Evolutionary conservation across 2,113 vertebrate genomes (phyloP), one percentile per base, ranked within the genome.

Genomic region (Erpornis zantholeuca): DNA sequence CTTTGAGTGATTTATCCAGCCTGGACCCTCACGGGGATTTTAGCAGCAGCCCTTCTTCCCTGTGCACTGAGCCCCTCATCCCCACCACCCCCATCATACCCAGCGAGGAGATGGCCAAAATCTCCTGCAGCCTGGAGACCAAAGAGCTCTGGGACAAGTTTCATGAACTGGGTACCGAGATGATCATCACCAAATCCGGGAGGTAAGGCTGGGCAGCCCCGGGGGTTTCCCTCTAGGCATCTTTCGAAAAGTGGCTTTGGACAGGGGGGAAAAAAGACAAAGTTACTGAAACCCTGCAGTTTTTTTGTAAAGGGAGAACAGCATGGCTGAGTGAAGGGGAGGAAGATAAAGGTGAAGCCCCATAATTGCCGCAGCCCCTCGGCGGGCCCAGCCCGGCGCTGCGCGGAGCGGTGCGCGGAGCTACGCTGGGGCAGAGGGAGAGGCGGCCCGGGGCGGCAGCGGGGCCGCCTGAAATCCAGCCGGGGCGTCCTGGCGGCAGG

Each of bases 131-230:
- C 94, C 96, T 99, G 92, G 99, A 99, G 96, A 99, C 99, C 91
- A 99, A 99, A 92, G 99, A 99, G 73, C 98, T 99, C 68, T 99
- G 99, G 99, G 99, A 99, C 97, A 99, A 99, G 70, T 99, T 99
- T 64, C 99, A 99, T 49, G 99, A 99, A 2, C 98, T 99, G 83
- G 99, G 99, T 38, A 99, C 99, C 3, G 99, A 99, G 97, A 99
- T 99, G 99, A 99, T 99, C 98, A 99, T 99, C 97, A 99, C 99
- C 83, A 99, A 99, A 96, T 99, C 99, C 3, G 99, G 99, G 80
- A 99, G 99, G 99, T 99, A 97, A 96, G 90, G 13, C 42, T 31
- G 66, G 38, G n/a, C 11, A 53, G 44, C 21, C 3, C 31, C 27
- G 15, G 1, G 11, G 0, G 12, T 5, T 7, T 24, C 2, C 7